Base-by-base conservation (phyloP, 1,140 invertebrate genomes). In the Formica selysi region DNA sequence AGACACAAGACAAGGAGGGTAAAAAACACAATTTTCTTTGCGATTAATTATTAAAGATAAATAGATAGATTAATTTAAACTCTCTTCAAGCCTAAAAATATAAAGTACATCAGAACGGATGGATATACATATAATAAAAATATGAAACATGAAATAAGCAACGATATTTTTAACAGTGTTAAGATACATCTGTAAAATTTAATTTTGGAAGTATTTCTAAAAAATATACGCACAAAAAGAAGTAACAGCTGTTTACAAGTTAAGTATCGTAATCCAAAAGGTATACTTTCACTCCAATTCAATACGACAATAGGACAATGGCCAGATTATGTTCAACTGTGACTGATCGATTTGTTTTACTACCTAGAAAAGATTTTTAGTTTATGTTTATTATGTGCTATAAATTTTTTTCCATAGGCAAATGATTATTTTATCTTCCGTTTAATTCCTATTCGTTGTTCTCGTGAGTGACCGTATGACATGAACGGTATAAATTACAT, bases 41-140 rank as follows among this genome's bases (percentile, higher is more conserved):
- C 38, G 59, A 64, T 65, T 44, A 61, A 78, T 78, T 26, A 44
- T n/a, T 4, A 38, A 26, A 19, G 71, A 74, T 74, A 26, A 59
- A 73, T 74, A 59, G 38, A 22, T 44, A n/a, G 76, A 78, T 78
- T 78, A 36, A 78, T 78, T 74, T 41, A n/a, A 74, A 5, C 54
- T 19, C 3, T 4, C 70, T 19, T 8, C 70, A 2, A 71, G 48
- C 0, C 22, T 16, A 19, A 51, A 44, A 8, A 32, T n/a, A 29
- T 3, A 36, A 71, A 71, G 48, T 71, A 11, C 26, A 29, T 73
- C 29, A 6, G 8, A 44, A 44, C 3, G 26, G 36, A 38, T 41
- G 59, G 38, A 36, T 59, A 36, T 59, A 74, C 26, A 36, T 73
- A 16, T 13, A 22, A 22, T 10, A 7, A 41, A 61, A 59, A 36